Conservation (phyloP, 2,888 invertebrate species). For the Volucella zonaria region DNA sequence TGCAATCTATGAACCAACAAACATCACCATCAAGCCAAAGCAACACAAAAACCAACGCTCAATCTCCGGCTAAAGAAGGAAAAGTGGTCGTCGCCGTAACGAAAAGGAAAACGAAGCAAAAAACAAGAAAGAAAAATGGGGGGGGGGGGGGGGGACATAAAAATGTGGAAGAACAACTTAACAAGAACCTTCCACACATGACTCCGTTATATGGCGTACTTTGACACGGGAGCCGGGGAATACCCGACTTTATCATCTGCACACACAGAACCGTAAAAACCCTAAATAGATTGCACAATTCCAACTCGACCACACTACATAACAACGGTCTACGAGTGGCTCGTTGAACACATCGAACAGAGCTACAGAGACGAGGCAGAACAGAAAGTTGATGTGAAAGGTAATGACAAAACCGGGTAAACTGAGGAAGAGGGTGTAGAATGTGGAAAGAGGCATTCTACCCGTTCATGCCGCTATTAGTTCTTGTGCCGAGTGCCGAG, state of each 20-base stretch:
- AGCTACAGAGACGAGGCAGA: background rate
- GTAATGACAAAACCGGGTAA: too few relatives aligned
- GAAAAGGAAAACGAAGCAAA: conserved; percentile 49
- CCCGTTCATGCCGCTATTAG: conserved; percentile 40
- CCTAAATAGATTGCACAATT: conserved; percentile 61
- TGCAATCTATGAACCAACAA: conserved; percentile 14
- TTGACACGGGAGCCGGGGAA: conserved; percentile 35
- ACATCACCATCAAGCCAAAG: conserved; percentile 12
- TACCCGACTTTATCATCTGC: conserved; percentile 47
- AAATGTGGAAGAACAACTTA: conserved; percentile 43
- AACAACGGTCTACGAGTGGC: background rate
- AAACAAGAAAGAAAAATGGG: background rate
- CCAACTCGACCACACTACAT: conserved; percentile 38
- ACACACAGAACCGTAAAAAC: conserved; percentile 71
- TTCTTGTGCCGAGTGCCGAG: conserved; percentile 56
- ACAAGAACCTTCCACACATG: conserved; percentile 69
- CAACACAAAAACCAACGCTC: conserved; percentile 1
- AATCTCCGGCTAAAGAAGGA: conserved; percentile 43
- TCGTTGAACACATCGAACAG: background rate
- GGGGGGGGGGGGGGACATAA: conserved; percentile 34
- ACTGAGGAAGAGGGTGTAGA: background rate
- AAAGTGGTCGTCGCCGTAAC: conserved; percentile 64
- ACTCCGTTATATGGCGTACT: conserved; percentile 69
- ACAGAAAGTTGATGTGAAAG: conserved; percentile 16
- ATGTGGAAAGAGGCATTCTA: background rate